phyloP scores from a whole-genome alignment of 2,113 vertebrate species.

The Halcyon senegalensis region DNA sequence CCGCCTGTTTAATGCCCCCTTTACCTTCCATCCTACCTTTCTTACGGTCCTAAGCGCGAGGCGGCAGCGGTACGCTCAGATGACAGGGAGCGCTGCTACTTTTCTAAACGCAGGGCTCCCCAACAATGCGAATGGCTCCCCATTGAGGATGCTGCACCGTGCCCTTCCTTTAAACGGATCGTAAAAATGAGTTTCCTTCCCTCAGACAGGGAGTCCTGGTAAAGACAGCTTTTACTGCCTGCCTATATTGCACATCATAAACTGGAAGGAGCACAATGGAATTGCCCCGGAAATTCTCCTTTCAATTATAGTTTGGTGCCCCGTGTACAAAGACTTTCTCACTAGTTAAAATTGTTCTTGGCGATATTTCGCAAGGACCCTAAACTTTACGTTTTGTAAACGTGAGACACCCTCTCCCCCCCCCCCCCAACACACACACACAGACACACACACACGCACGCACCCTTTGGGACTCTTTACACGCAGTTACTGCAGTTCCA shows the following conservation, averaged over 20 bases:
- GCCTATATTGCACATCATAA: slow-evolving; percentile 85
- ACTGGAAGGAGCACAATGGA: slow-evolving; percentile 81
- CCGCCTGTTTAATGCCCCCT: not conserved
- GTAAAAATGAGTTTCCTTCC: slow-evolving; percentile 75
- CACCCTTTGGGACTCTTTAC: slow-evolving; percentile 1
- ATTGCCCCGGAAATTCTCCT: slow-evolving; percentile 85
- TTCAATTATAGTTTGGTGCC: slow-evolving; percentile 80
- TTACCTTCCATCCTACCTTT: not conserved
- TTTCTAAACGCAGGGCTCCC: slow-evolving; percentile 20
- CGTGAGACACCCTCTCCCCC: not conserved
- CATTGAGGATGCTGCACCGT: slow-evolving; percentile 56
- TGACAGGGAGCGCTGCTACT: not conserved
- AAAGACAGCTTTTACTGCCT: slow-evolving; percentile 81
- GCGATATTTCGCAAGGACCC: slow-evolving; percentile 52
- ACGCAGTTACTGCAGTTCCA: not conserved
- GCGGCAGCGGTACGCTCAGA: not conserved
- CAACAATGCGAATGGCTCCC: slow-evolving; percentile 54
- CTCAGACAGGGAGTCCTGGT: slow-evolving; percentile 67
- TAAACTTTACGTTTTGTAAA: slow-evolving; percentile 53
- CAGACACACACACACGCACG: not conserved
- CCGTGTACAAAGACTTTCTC: slow-evolving; percentile 78
- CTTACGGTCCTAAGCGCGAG: not conserved
- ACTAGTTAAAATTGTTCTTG: slow-evolving; percentile 68
- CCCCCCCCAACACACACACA: not conserved
- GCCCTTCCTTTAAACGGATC: slow-evolving; percentile 75